Conservation (phyloP, 2,113 vertebrate species). For the Cephalopholis sonnerati region DNA sequence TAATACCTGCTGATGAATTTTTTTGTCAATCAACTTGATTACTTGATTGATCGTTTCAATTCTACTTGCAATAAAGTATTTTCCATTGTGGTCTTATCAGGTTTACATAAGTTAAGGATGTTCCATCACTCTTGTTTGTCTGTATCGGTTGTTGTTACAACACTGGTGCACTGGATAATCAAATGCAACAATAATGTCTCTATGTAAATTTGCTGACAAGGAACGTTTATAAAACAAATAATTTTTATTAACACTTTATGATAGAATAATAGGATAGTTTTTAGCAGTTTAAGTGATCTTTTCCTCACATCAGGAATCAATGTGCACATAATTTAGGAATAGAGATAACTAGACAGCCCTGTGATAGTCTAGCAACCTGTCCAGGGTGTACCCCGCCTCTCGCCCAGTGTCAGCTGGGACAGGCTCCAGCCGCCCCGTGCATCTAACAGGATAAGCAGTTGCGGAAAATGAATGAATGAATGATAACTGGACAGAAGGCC, state of each 20-base stretch:
- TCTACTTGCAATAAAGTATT: not conserved
- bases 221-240: not conserved
- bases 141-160: not conserved
- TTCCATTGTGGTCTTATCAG: not conserved
- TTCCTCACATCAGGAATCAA: conserved; percentile 1
- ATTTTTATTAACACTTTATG: not conserved
- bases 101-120: not conserved
- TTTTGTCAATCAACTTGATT: too few relatives aligned
- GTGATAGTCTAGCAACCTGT: too few relatives aligned
- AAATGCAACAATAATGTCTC: not conserved
- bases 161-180: not conserved
- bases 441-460: too few relatives aligned
- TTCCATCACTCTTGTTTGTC: not conserved
- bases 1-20: too few relatives aligned
- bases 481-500: not conserved
- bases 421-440: too few relatives aligned
- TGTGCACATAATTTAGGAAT: not conserved
- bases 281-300: not conserved
- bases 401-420: too few relatives aligned
- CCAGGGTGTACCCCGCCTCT: too few relatives aligned
- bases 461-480: too few relatives aligned
- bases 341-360: too few relatives aligned
- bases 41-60: not conserved
- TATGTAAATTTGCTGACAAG: not conserved
- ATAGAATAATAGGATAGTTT: not conserved